Conservation (phyloP, 2,113 vertebrate genomes). For the Carettochelys insculpta region DNA sequence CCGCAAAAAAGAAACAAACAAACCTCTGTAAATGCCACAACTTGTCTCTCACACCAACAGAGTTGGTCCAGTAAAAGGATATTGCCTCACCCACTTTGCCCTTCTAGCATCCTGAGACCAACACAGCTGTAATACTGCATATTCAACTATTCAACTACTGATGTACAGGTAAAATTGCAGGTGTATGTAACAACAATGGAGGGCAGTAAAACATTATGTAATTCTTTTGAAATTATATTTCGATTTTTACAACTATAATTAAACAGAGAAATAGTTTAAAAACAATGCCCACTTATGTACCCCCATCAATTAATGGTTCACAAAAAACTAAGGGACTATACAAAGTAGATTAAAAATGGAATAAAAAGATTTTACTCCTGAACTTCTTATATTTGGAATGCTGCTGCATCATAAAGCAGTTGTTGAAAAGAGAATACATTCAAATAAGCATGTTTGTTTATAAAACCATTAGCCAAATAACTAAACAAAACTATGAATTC, state of each 20-base stretch:
- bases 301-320: not conserved
- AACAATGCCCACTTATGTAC: not conserved
- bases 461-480: not conserved
- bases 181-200: conserved; percentile 38
- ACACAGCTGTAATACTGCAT: not conserved
- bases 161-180: not conserved
- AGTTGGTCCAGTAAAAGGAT: not conserved
- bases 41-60: not conserved
- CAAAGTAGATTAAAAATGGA: not conserved
- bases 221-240: accelerated
- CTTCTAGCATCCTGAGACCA: not conserved
- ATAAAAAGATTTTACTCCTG: not conserved
- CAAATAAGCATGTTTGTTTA: not conserved
- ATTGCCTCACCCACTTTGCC: not conserved
- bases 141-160: not conserved
- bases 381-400: not conserved
- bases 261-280: not conserved
- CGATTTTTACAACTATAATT: not conserved
- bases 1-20: too few relatives aligned
- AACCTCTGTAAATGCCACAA: not conserved
- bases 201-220: conserved; percentile 55
- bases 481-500: not conserved
- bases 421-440: not conserved
- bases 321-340: not conserved
- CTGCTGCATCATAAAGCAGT: not conserved